Evolutionary conservation across 2,797 vertebrate genomes (phyloP).

Genomic region (Streptopelia turtur): DNA sequence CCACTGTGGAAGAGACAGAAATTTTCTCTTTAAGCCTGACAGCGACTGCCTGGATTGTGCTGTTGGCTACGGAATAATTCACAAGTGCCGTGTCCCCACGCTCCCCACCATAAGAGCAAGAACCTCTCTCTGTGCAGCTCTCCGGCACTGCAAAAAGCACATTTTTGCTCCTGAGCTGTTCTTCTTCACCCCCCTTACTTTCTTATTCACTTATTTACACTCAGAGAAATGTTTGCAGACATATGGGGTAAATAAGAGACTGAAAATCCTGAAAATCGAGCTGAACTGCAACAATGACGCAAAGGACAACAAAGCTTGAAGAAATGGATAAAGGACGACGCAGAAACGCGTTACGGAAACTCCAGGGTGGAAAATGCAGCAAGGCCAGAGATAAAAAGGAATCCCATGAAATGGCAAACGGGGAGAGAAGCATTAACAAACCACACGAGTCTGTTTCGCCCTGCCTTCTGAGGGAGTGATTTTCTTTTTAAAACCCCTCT

Average conservation of each 20-base stretch:
- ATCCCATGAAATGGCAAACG: background rate
- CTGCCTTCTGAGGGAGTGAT: background rate
- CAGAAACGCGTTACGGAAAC: background rate
- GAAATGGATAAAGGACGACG: background rate
- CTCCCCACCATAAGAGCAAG: background rate
- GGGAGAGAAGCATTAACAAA: background rate
- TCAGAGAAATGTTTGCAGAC: background rate
- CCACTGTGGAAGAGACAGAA: background rate
- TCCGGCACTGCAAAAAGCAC: background rate
- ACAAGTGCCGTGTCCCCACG: background rate
- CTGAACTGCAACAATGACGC: background rate
- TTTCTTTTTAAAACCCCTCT: background rate
- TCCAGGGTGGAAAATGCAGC: background rate
- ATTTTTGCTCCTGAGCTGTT: background rate
- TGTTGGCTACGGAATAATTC: background rate
- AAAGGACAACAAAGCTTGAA: constrained; percentile 4
- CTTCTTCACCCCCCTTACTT: background rate
- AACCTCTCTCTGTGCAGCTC: background rate
- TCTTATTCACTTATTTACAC: background rate
- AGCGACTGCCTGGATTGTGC: rapidly evolving
- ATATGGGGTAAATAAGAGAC: background rate
- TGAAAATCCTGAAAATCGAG: background rate
- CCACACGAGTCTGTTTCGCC: background rate
- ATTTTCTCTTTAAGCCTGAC: background rate
- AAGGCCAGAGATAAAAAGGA: constrained; percentile 13